Evolutionary conservation across 2,797 vertebrate species (phyloP), one percentile per base, ranked within the genome.

Genomic region (Xyrichtys novacula): DNA sequence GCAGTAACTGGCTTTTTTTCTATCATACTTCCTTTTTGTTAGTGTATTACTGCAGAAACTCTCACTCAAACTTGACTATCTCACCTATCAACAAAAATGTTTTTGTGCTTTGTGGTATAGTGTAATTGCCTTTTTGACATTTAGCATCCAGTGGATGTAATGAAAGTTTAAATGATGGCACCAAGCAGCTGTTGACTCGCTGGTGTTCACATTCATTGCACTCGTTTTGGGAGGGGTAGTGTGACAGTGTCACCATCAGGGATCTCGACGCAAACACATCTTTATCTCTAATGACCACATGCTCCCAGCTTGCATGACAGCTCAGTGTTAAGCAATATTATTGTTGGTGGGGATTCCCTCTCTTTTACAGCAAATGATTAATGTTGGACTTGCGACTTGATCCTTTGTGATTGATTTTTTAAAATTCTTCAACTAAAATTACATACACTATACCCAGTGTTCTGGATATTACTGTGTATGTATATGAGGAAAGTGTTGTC

Each of bases 221-320:
- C 43, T 42, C 2, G n/a, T 70, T 85, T 78, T 85, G 85, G 88
- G 88, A 81, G 90, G 80, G 82, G 87, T 84, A 20, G 62, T 25
- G 46, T 29, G 19, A 57, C 38, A 0, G 3, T 73, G 72, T 85
- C 71, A 48, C 67, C 36, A 74, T 59, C 77, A 74, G 67, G 53
- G 69, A 69, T 79, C 57, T 80, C 69, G 44, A 71, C 26, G 52
- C 75, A 73, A 78, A 85, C 68, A 87, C 40, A 0, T 85, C 73
- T 87, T 91, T 92, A 93, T 93, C 92, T 91, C 69, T 65, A 2
- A 23, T 8, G 23, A 89, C 86, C 92, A 93, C 76, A 85, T 62
- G 83, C 48, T 83, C 70, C 32, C 83, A 70, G 52, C 44, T 50
- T 62, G 56, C 75, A 54, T 62, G 57, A 20, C 56, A 28, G 55